Conservation (phyloP, 2,888 invertebrate genomes). For the Campoplex nolae region DNA sequence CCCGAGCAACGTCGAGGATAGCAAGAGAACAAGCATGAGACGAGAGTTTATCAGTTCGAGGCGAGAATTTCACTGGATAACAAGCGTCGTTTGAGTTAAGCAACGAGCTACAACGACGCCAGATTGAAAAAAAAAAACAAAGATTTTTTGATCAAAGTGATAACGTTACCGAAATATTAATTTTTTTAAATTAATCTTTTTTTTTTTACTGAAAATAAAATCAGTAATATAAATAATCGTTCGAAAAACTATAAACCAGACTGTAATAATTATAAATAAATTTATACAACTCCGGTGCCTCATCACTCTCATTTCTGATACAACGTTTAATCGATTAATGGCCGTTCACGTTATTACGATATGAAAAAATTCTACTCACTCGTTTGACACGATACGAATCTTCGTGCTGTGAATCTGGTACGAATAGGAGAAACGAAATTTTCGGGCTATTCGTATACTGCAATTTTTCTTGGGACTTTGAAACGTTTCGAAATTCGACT, state of each 20-base stretch:
- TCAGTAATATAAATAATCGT: background rate
- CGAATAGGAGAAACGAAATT: background rate
- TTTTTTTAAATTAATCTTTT: background rate
- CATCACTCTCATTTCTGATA: background rate
- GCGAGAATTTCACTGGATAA: background rate
- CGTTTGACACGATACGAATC: background rate
- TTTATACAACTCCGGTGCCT: slow-evolving; percentile 10
- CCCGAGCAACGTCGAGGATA: background rate
- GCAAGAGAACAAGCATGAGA: background rate
- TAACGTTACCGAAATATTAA: background rate
- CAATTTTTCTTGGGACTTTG: background rate
- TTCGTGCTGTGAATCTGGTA: background rate
- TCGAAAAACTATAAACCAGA: too few species aligned
- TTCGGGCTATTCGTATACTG: background rate
- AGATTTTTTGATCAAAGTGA: background rate
- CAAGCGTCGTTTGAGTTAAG: background rate
- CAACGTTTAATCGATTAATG: background rate
- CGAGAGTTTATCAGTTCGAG: slow-evolving; percentile 32
- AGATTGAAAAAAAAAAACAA: background rate
- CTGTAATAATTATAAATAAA: slow-evolving; percentile 3
- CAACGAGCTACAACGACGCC: background rate
- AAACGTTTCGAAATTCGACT: background rate
- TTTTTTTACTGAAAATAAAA: background rate
- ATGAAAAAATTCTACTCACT: background rate
- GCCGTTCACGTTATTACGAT: background rate